Evolutionary conservation across 1,140 invertebrate species (phyloP), one percentile per base, ranked within the genome.

Genomic region (Aphis gossypii): DNA sequence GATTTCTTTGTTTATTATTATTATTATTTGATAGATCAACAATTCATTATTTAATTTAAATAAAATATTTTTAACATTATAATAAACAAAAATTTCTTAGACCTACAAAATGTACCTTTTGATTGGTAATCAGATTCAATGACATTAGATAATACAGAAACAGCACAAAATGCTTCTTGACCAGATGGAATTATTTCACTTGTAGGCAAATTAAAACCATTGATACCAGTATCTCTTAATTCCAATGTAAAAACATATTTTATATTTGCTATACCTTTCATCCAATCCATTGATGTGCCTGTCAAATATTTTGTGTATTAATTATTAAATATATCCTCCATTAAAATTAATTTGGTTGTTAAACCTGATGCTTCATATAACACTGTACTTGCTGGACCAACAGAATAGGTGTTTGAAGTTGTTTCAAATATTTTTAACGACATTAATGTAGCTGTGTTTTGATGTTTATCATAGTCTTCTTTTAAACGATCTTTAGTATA

Each of bases 381-480:
- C 8, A 44, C 20, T 41, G 23, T 18, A 86, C 82, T 44, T 54
- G 92, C 48, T 38, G 82, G 30, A 5, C 92, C 92, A 14, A 54
- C 35, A 2, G 46, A 56, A 56, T 93, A 93, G 56, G 18, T 84
- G 35, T 83, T 93, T 41, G 48, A 84, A 41, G 92, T 93, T 93
- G 56, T 84, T 20, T 84, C 23, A 20, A 56, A 93, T 38, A 93
- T 93, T 84, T 86, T 54, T n/a, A 11, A 51, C 21, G 92, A 54
- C n/a, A 93, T 93, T 14, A 48, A 84, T 86, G 9, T 51, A 1
- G 96, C 97, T 35, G 97, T 96, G 38, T 95, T 95, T 94, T 97
- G 95, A 48, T 98, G 95, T 68, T 96, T 95, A 0, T 96, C 95
- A 46, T 96, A 96, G 94, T 96, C 96, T 0, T 96, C 96, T 0